Conservation (phyloP, 2,113 vertebrate genomes). For the Chinchilla lanigera region DNA sequence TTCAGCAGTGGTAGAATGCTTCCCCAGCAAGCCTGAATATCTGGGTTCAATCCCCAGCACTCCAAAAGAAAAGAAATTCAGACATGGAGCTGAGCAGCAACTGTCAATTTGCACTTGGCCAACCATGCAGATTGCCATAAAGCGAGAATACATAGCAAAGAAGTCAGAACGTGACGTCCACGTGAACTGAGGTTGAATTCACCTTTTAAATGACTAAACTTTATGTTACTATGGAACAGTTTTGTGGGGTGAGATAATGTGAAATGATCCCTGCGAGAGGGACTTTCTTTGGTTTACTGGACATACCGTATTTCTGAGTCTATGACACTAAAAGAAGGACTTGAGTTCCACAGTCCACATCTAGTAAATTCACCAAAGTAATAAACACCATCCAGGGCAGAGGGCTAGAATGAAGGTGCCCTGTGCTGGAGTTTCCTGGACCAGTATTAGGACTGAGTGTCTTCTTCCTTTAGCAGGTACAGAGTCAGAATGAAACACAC, state of each 20-base stretch:
- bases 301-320: background rate
- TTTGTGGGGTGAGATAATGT: background rate
- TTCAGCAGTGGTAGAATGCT: background rate
- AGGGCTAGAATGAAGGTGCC: background rate
- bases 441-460: background rate
- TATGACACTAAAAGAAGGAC: background rate
- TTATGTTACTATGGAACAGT: background rate
- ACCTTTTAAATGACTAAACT: slow-evolving; percentile 9
- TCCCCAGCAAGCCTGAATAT: background rate
- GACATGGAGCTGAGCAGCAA: background rate
- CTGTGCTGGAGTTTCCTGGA: background rate
- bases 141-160: background rate
- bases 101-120: background rate
- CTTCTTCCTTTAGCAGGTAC: background rate
- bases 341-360: background rate
- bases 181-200: background rate
- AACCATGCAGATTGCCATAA: background rate
- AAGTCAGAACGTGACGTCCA: background rate
- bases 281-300: background rate
- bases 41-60: background rate
- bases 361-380: slow-evolving; percentile 41
- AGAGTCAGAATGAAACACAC: background rate
- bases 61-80: background rate
- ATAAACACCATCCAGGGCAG: background rate
- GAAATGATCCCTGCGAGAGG: background rate